Conservation (phyloP, 2,888 invertebrate genomes). For the Malthinus seriepunctatus region DNA sequence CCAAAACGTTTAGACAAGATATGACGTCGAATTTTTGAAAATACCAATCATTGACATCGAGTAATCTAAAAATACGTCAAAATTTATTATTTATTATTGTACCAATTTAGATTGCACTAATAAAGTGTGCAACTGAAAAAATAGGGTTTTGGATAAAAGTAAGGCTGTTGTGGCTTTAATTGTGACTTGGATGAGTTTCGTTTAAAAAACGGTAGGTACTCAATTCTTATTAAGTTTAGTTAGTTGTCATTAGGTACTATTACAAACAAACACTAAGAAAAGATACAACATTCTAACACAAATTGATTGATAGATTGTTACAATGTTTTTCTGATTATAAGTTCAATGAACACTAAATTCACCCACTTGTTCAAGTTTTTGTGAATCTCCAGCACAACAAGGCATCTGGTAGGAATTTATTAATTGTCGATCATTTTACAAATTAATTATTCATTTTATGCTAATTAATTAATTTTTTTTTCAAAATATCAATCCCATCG, state of each 20-base stretch:
- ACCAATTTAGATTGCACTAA: conserved; percentile 7
- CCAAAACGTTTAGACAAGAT: conserved; percentile 90
- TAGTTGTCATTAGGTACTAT: too few relatives aligned
- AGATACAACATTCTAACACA: conserved; percentile 5
- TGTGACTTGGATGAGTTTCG: too few relatives aligned
- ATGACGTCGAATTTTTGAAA: conserved; percentile 66
- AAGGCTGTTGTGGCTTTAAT: too few relatives aligned
- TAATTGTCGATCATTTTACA: too few relatives aligned
- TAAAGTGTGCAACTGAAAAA: too few relatives aligned
- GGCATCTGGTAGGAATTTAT: conserved; percentile 4
- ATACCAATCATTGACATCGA: conserved; percentile 71
- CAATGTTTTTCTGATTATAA: conserved; percentile 6
- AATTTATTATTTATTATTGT: background rate
- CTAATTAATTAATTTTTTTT: too few relatives aligned
- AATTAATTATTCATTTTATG: too few relatives aligned
- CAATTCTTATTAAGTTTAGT: too few relatives aligned
- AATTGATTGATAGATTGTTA: conserved; percentile 7
- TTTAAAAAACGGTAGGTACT: too few relatives aligned
- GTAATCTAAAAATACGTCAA: conserved; percentile 64
- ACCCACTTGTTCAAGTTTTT: conserved; percentile 5
- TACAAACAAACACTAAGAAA: background rate
- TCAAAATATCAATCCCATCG: too few relatives aligned
- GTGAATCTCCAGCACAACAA: background rate
- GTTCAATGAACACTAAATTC: conserved; percentile 7
- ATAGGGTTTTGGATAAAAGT: too few relatives aligned